Base-by-base conservation (phyloP, 2,113 vertebrate species). In the Mola mola region DNA sequence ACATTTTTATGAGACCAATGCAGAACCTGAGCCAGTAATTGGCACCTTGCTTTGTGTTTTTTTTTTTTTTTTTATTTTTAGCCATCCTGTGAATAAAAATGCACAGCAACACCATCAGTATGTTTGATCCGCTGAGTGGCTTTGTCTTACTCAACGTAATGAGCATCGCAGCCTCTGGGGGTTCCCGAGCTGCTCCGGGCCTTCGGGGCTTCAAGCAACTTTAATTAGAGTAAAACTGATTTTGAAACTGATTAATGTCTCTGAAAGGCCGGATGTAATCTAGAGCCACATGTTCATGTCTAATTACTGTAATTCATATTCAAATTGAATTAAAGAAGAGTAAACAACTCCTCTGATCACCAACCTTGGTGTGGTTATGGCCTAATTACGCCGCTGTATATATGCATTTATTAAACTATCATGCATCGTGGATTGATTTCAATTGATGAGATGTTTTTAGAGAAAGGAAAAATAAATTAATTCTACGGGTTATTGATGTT, bases 1-100 rank as follows among this genome's bases (percentile, higher is more conserved):
- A 69, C 66, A 75, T 86, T 86, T 81, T 87, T 78, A 72, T 67
- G 72, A 63, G 69, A 72, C 31, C 66, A 64, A 68, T 75, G 75
- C 41, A 58, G 67, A 85, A 75, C 61, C 57, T 12, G 4, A 50
- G 67, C 55, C 63, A 38, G 75, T 90, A 86, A 86, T 80, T 86
- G 86, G 72, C 63, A 47, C 49, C 11, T 36, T 60, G 42, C 69
- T 74, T 81, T 79, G 47, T 78, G 50, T 81, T 81, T 72, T 72
- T 41, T 75, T 51, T 59, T 61, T 9, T 53, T 60, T 12, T 13
- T 4, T 41, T n/a, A 16, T 3, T 36, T 70, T 76, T 57, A 47
- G 13, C 15, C 25, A 61, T 19, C 7, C 47, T 25, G 12, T 53
- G 37, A 4, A 41, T 63, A 16, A 59, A 58, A 6, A 66, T 28